Percentiles rank a stretch among this genome's conserved stretches.
phyloP scores from a whole-genome alignment of 2,797 vertebrate genomes.

The Smutsia temminckii region DNA sequence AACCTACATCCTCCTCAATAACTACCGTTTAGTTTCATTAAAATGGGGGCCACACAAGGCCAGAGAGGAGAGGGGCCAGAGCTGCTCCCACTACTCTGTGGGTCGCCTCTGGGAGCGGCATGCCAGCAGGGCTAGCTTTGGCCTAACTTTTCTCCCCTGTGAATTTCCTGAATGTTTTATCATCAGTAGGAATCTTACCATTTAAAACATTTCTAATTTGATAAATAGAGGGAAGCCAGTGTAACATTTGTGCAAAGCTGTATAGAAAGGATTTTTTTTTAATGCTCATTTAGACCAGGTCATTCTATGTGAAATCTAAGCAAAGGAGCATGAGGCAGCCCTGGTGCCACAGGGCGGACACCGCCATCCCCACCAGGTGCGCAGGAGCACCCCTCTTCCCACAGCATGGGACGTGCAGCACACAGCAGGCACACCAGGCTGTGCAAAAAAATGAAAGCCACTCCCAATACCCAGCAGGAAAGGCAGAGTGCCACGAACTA shows the following conservation, averaged over 20 bases:
- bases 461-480: background rate
- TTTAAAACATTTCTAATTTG: background rate
- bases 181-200: background rate
- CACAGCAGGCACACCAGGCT: background rate
- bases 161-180: background rate
- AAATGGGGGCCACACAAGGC: background rate
- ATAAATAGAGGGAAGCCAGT: background rate
- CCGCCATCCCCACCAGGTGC: background rate
- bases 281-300: background rate
- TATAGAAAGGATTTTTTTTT: background rate
- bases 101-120: too few relatives aligned
- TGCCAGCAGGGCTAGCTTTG: background rate
- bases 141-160: background rate
- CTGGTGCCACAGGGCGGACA: rapidly evolving
- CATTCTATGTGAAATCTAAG: background rate
- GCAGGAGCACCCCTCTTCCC: background rate
- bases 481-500: background rate
- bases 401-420: background rate
- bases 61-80: too few relatives aligned
- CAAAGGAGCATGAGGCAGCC: background rate
- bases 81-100: too few relatives aligned
- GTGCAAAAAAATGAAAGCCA: too few relatives aligned
- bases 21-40: background rate
- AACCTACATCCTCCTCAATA: background rate
- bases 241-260: background rate